These are phyloP conservation scores for Etia nguti DNA, from an alignment of 2,113 vertebrate genomes.

Conservation along the genomic window DNA sequence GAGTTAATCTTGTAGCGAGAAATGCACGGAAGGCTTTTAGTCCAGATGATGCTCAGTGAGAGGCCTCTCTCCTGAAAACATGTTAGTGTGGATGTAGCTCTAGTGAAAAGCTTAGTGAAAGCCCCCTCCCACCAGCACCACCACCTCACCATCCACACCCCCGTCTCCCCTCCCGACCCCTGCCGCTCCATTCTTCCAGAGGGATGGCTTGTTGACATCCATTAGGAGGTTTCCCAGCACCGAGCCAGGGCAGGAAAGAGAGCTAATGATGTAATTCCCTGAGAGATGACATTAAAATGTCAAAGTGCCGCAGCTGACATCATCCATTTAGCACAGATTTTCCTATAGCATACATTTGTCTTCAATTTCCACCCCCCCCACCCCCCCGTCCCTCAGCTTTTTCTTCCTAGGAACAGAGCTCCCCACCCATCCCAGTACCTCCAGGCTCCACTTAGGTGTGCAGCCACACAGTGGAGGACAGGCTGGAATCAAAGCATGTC, in stretches of 20 bases:
- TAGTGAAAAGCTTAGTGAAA: slow-evolving; percentile 13
- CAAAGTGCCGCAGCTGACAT: slow-evolving; percentile 67
- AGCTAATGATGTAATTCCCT: slow-evolving; percentile 72
- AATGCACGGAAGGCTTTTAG: slow-evolving; percentile 48
- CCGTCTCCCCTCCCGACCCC: background rate
- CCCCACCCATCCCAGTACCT: slow-evolving; percentile 25
- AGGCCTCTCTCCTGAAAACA: slow-evolving; percentile 4
- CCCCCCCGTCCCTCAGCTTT: background rate
- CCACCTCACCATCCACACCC: background rate
- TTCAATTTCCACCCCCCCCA: background rate
- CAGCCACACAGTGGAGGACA: slow-evolving; percentile 26
- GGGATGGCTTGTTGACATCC: slow-evolving; percentile 68
- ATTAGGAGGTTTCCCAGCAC: slow-evolving; percentile 72
- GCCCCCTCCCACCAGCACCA: background rate
- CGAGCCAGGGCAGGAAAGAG: slow-evolving; percentile 45
- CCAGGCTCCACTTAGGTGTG: slow-evolving; percentile 37
- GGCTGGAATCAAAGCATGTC: slow-evolving; percentile 36
- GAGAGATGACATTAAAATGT: slow-evolving; percentile 70
- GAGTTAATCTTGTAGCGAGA: slow-evolving; percentile 37
- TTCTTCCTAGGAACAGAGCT: slow-evolving; percentile 2
- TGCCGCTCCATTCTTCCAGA: slow-evolving; percentile 37
- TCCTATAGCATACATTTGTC: slow-evolving; percentile 47
- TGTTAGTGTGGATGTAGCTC: background rate
- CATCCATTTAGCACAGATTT: slow-evolving; percentile 66
- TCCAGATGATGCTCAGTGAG: slow-evolving; percentile 30